These are phyloP conservation scores for Arenaria interpres DNA, from an alignment of 2,113 vertebrate genomes.

Conservation along the genomic window DNA sequence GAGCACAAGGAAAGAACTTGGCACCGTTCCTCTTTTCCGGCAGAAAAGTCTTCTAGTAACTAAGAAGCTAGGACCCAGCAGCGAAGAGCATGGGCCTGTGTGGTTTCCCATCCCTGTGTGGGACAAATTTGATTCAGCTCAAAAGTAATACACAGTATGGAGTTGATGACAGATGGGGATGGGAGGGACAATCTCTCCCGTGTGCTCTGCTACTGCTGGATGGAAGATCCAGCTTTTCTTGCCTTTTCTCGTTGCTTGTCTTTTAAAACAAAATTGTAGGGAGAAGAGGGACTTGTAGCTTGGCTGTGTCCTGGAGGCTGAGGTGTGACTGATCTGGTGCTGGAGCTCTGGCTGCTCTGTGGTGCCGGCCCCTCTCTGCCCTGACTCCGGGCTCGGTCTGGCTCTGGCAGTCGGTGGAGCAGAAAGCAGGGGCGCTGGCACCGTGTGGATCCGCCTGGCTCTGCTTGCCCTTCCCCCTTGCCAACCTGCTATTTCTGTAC, in stretches of 20 bases:
- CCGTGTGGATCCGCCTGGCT: background rate
- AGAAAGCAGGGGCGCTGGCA: background rate
- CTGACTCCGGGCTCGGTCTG: background rate
- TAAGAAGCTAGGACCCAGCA: background rate
- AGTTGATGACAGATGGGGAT: background rate
- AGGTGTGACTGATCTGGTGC: background rate
- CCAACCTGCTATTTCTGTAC: slow-evolving; percentile 4
- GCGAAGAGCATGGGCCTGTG: background rate
- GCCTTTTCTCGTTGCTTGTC: background rate
- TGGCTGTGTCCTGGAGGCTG: background rate
- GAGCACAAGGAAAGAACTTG: background rate
- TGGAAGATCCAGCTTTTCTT: background rate
- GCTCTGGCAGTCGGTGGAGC: background rate
- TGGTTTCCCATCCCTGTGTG: background rate
- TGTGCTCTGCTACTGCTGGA: background rate
- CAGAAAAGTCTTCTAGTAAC: background rate
- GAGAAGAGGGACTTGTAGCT: background rate
- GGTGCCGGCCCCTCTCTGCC: background rate
- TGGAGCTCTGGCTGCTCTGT: background rate
- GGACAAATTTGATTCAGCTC: background rate
- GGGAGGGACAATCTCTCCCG: background rate
- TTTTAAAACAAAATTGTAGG: background rate
- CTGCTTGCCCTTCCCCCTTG: background rate
- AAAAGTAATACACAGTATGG: background rate
- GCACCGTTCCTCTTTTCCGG: background rate